These are phyloP conservation scores for Hyposoter didymator DNA, from an alignment of 2,888 invertebrate genomes.

Conservation along the genomic window DNA sequence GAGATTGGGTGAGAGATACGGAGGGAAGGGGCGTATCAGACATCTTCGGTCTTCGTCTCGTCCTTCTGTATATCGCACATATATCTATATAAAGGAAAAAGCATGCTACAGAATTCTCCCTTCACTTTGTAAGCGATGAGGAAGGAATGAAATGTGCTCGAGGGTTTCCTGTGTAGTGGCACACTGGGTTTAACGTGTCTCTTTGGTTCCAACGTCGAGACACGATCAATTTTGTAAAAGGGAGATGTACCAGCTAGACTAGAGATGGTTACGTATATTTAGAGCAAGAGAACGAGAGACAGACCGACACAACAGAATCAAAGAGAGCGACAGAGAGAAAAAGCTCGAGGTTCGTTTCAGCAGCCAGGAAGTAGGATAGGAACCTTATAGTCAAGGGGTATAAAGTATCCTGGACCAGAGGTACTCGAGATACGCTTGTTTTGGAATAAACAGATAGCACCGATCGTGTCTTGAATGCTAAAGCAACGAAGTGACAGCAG, in stretches of 20 bases:
- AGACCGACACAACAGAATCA: background rate
- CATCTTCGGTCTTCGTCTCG: constrained; percentile 48
- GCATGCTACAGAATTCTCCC: constrained; percentile 33
- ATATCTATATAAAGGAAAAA: constrained; percentile 26
- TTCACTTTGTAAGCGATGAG: constrained; percentile 24
- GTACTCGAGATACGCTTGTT: constrained; percentile 78
- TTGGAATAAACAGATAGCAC: constrained; percentile 82
- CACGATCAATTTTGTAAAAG: constrained; percentile 80
- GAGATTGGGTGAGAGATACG: constrained; percentile 17
- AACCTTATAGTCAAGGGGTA: constrained; percentile 32
- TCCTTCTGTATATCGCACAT: background rate
- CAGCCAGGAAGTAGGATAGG: constrained; percentile 41
- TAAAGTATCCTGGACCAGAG: constrained; percentile 49
- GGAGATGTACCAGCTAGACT: constrained; percentile 71
- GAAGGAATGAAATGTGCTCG: constrained; percentile 50
- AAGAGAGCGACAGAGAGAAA: constrained; percentile 23
- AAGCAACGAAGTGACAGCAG: constrained; percentile 67
- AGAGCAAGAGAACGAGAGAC: constrained; percentile 24
- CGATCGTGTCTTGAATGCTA: constrained; percentile 81
- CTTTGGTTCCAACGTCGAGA: constrained; percentile 72
- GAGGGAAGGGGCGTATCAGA: constrained; percentile 29
- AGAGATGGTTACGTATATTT: constrained; percentile 49
- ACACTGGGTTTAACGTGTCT: constrained; percentile 66
- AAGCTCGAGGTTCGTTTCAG: constrained; percentile 49
- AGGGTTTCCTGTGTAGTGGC: constrained; percentile 47